Conservation (phyloP, 2,113 vertebrate genomes). For the Indri indri region DNA sequence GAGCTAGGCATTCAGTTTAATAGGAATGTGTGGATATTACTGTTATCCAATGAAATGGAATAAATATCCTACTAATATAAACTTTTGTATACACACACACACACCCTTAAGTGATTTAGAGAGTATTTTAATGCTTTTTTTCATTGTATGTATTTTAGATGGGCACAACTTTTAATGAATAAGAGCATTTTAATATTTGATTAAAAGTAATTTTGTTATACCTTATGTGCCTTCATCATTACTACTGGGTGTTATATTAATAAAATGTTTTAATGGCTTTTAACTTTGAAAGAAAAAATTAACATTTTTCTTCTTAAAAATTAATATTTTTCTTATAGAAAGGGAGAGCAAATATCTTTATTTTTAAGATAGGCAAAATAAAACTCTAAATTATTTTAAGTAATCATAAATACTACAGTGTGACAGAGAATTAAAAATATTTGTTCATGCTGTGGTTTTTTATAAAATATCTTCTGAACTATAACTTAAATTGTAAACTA, state of each 20-base stretch:
- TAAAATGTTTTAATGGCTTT: constrained; percentile 44
- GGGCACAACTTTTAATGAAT: constrained; percentile 37
- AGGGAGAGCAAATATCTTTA: not conserved
- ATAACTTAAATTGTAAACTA: not conserved
- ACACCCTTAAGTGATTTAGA: not conserved
- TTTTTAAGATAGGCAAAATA: constrained; percentile 37
- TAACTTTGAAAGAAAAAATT: constrained; percentile 22
- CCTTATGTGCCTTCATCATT: constrained; percentile 56
- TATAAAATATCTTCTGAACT: not conserved
- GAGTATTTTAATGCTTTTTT: constrained; percentile 12
- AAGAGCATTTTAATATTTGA: constrained; percentile 18
- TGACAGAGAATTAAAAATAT: not conserved
- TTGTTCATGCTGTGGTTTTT: constrained; percentile 4
- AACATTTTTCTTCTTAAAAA: not conserved
- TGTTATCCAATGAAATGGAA: not conserved
- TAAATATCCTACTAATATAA: not conserved
- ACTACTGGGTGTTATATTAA: constrained; percentile 29
- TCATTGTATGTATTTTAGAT: constrained; percentile 37
- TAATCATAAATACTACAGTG: not conserved
- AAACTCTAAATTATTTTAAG: not conserved
- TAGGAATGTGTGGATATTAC: not conserved
- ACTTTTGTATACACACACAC: not conserved
- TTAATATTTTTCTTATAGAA: constrained; percentile 17
- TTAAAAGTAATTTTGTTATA: constrained; percentile 53
- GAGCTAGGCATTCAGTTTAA: not conserved